Base-by-base conservation (phyloP, 1,140 invertebrate species). In the Hyposmocoma kahamanoa region DNA sequence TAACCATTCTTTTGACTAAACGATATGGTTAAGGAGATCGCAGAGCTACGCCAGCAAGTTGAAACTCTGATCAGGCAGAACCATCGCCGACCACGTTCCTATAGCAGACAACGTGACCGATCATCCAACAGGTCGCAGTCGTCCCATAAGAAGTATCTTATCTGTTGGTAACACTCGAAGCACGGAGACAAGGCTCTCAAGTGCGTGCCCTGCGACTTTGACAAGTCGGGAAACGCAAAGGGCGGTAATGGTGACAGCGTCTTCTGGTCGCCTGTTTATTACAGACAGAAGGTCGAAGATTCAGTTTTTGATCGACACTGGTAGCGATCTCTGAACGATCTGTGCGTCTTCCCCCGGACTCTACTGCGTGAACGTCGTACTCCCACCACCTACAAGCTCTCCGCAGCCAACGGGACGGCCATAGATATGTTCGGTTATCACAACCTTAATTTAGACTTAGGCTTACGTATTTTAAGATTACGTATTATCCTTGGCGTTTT, bases 401-500 rank as follows among this genome's bases (percentile, higher is more conserved):
- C n/a, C n/a, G n/a, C n/a, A n/a, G n/a, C n/a, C n/a, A n/a, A n/a
- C n/a, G n/a, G n/a, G n/a, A n/a, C n/a, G n/a, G n/a, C n/a, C n/a
- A n/a, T n/a, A n/a, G n/a, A n/a, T n/a, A n/a, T n/a, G n/a, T n/a
- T n/a, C n/a, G 71, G 76, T 0, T 21, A 8, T 10, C 53, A 20
- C 13, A 17, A 44, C 1, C 11, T 77, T 0, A 38, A 34, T 6
- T 43, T 82, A 0, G 50, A 68, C 41, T 24, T 76, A 0, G 56
- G 63, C 0, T 42, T 78, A 5, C 54, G 59, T 3, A 53, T n/a
- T n/a, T n/a, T n/a, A n/a, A n/a, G n/a, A n/a, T n/a, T n/a, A n/a
- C 69, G 18, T 32, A 46, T 2, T 68, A 75, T 30, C 18, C 22
- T 9, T 83, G 80, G 78, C 24, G 41, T 5, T 84, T 85, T 49